Evolutionary conservation across 1,140 invertebrate genomes (phyloP), one percentile per base, ranked within the genome.

Genomic region (Aphelinus certus): DNA sequence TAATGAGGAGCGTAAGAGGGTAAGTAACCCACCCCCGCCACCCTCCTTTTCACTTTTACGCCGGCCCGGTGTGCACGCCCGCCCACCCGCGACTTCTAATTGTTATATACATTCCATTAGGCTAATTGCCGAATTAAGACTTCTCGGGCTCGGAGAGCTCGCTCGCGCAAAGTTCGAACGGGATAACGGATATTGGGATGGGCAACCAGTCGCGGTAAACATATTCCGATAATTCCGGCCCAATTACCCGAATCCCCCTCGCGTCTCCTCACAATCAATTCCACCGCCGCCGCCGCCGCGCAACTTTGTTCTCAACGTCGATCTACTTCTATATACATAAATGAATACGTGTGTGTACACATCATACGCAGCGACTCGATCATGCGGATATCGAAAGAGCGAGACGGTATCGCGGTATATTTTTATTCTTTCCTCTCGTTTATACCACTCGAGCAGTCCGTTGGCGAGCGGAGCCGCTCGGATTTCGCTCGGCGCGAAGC

Each of bases 21-120:
- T 82, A 82, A 79, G 75, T 75, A 69, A 76, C 58, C 56, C 56
- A 43, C 58, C 43, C 49, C 46, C 43, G 62, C 65, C 48, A 58
- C 77, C 72, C 58, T 57, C 61, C 43, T 61, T n/a, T 82, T 79
- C 78, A 76, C 73, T 78, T 81, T 79, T 78, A 79, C 78, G 60
- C 66, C 51, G 56, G 3, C 78, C 77, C 77, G 68, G 73, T 76
- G 73, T 71, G 80, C 73, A 79, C 79, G 78, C 77, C 80, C 70
- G 71, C 56, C 75, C 45, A 69, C 53, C 66, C 84, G 80, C 81
- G 83, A 80, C 83, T 83, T 82, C 79, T 88, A 88, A 88, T 88
- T 88, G 85, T 88, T 88, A 88, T 88, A 88, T 87, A 88, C 86
- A 88, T 88, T 88, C 86, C 86, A 88, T 88, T 88, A 88, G 83